These are phyloP conservation scores for Leptothorax acervorum DNA, from an alignment of 2,888 invertebrate genomes.

Conservation along the genomic window DNA sequence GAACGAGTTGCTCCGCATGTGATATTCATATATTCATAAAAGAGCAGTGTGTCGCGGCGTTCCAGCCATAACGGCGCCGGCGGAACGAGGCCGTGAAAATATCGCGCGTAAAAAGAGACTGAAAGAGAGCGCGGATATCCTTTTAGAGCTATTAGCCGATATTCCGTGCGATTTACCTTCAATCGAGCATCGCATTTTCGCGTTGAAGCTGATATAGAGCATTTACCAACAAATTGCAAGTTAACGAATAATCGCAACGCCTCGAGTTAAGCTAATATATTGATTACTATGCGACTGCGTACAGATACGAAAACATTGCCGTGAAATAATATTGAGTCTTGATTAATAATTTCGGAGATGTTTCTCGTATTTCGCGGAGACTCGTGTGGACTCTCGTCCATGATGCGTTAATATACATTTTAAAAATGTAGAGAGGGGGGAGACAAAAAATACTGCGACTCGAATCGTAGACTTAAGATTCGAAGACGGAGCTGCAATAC, in stretches of 20 bases:
- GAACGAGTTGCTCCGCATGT: slow-evolving; percentile 35
- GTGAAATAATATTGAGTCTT: not conserved
- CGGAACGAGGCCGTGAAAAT: slow-evolving; percentile 52
- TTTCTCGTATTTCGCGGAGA: not conserved
- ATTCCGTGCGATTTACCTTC: slow-evolving; percentile 16
- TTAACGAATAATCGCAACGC: not conserved
- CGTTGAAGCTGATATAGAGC: not conserved
- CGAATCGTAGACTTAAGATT: slow-evolving; percentile 41
- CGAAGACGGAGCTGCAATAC: not conserved
- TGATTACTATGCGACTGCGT: not conserved
- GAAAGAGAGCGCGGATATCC: slow-evolving; percentile 32
- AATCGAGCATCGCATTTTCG: slow-evolving; percentile 14
- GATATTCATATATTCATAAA: slow-evolving; percentile 44
- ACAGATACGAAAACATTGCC: not conserved
- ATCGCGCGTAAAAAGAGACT: slow-evolving; percentile 10
- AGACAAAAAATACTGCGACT: slow-evolving; percentile 23
- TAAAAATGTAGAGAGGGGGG: not conserved
- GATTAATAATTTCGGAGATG: not conserved
- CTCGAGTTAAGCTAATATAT: not conserved
- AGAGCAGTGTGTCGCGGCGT: slow-evolving; percentile 32
- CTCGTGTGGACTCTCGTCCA: not conserved
- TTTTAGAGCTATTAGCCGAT: not conserved
- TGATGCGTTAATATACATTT: slow-evolving; percentile 26
- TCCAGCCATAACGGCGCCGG: not conserved
- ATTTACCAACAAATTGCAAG: not conserved